Evolutionary conservation across 2,797 vertebrate genomes (phyloP).

Genomic region (Meriones psammophilus): DNA sequence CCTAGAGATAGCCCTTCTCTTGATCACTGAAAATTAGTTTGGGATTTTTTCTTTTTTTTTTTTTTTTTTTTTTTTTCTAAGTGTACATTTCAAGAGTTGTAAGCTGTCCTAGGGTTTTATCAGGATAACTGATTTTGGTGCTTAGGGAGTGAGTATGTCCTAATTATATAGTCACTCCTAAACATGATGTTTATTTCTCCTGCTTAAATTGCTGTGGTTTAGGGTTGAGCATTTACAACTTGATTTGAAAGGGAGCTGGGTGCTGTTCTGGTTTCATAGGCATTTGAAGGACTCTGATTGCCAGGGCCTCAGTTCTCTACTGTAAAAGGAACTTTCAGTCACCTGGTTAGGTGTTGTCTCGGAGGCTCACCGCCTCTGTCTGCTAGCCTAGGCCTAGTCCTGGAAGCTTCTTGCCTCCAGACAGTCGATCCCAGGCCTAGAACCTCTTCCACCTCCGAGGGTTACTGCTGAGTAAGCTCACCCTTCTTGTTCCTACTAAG

Average conservation of each 20-base stretch:
- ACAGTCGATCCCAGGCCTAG: no score
- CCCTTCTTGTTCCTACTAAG: no score
- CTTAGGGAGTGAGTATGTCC: slow-evolving; percentile 69
- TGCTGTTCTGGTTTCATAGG: neutral
- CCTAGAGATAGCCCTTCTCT: slow-evolving; percentile 64
- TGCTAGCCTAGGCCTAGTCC: no score
- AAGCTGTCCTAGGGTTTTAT: slow-evolving; percentile 73
- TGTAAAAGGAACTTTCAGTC: no score
- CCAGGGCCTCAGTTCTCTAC: slow-evolving; percentile 10
- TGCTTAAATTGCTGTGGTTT: slow-evolving; percentile 65
- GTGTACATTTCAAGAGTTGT: slow-evolving; percentile 75
- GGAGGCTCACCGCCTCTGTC: no score
- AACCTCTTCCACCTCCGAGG: no score
- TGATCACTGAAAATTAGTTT: slow-evolving; percentile 81
- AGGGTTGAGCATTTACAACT: slow-evolving; percentile 52
- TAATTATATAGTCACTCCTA: slow-evolving; percentile 74
- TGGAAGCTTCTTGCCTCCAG: no score
- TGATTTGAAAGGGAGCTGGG: slow-evolving; percentile 44
- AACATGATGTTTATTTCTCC: slow-evolving; percentile 68
- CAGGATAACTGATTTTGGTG: slow-evolving; percentile 80
- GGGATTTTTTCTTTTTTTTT: slow-evolving; percentile 40
- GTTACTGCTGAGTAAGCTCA: no score
- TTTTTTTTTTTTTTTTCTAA: slow-evolving; percentile 47
- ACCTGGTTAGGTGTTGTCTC: no score
- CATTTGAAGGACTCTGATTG: neutral